phyloP scores from a whole-genome alignment of 2,113 vertebrate species.

The Salvelinus sp. region DNA sequence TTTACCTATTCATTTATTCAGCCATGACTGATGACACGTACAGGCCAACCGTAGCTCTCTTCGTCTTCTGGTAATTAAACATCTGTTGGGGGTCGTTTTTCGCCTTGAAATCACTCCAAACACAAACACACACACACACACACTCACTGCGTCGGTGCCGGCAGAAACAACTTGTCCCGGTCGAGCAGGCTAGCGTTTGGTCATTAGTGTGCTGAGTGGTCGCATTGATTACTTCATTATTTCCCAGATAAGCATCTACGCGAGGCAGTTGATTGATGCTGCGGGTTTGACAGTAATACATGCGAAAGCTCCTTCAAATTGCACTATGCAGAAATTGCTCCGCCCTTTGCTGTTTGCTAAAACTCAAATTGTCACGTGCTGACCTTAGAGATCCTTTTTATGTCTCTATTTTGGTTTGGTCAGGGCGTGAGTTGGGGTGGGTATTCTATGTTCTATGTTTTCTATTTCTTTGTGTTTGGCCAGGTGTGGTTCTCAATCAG shows the following conservation, averaged over 20 bases:
- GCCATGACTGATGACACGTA: conserved; percentile 49
- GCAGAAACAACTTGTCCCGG: conserved; percentile 19
- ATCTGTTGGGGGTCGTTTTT: conserved; percentile 51
- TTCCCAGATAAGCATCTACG: conserved; percentile 52
- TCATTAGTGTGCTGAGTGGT: conserved; percentile 66
- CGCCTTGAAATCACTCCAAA: conserved; percentile 15
- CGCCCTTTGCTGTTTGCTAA: too few species aligned
- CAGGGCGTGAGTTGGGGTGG: too few species aligned
- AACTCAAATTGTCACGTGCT: too few species aligned
- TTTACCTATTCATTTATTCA: conserved; percentile 68
- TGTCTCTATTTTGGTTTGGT: too few species aligned
- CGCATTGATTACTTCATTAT: conserved; percentile 74
- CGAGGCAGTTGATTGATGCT: conserved; percentile 59
- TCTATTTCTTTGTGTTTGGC: too few species aligned
- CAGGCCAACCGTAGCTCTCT: conserved; percentile 35
- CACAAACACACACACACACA: not conserved
- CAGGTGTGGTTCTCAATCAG: too few species aligned
- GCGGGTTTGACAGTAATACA: conserved; percentile 48
- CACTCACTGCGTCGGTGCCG: not conserved
- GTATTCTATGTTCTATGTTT: too few species aligned
- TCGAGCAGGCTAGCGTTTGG: conserved; percentile 32
- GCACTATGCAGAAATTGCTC: too few species aligned
- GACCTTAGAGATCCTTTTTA: too few species aligned
- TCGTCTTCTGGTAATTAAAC: conserved; percentile 62
- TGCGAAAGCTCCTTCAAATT: conserved; percentile 30